A percentile compares a stretch with the other conserved stretches of the same genome.
Evolutionary conservation across 2,888 invertebrate genomes (phyloP).

Genomic region (Sinohyriopsis cumingii): DNA sequence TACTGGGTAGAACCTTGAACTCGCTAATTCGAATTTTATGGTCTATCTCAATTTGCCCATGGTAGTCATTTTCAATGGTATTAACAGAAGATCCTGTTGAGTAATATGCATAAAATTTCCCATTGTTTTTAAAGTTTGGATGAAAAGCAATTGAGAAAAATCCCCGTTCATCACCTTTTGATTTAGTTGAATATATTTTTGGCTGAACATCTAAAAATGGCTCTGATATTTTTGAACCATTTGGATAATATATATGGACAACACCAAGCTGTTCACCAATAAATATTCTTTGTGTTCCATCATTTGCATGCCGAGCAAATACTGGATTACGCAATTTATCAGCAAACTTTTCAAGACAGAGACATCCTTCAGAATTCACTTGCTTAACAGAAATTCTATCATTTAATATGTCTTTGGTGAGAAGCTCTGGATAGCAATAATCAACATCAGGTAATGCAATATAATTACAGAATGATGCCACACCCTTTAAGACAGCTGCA

Average conservation of each 20-base stretch:
- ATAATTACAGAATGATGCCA: slow-evolving; percentile 46
- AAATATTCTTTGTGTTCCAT: slow-evolving; percentile 60
- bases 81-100: slow-evolving; percentile 25
- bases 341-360: slow-evolving; percentile 58
- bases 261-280: slow-evolving; percentile 64
- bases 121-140: slow-evolving; percentile 58
- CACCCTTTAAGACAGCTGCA: slow-evolving; percentile 6
- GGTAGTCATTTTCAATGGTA: slow-evolving; percentile 3
- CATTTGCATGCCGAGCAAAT: slow-evolving; percentile 56
- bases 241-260: slow-evolving; percentile 52
- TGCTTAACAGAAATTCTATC: slow-evolving; percentile 40
- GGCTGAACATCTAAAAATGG: slow-evolving; percentile 56
- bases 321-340: slow-evolving; percentile 53
- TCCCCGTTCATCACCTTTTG: slow-evolving; percentile 59
- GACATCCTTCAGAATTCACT: slow-evolving; percentile 53
- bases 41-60: slow-evolving; percentile 9
- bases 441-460: slow-evolving; percentile 49
- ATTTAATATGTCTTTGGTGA: slow-evolving; percentile 48
- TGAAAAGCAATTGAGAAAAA: slow-evolving; percentile 64
- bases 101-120: slow-evolving; percentile 64
- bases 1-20: slow-evolving; percentile 31
- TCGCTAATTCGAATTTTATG: slow-evolving; percentile 54
- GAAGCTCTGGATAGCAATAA: slow-evolving; percentile 66
- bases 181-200: slow-evolving; percentile 37
- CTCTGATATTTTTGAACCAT: slow-evolving; percentile 36